Base-by-base conservation (phyloP, 2,113 vertebrate species). In the Oreotrochilus melanogaster region DNA sequence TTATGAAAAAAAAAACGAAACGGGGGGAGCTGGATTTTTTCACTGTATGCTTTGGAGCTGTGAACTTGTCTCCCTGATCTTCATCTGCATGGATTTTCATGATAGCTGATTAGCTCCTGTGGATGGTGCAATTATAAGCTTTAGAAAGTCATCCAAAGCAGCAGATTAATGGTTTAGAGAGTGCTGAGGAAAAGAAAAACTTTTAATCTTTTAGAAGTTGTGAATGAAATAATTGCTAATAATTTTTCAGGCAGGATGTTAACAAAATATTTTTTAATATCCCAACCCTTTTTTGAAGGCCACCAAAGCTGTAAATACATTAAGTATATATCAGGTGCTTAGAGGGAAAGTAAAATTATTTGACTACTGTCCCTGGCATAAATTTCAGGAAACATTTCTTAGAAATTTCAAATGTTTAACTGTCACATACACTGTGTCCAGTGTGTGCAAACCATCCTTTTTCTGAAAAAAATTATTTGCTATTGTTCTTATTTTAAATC, bases 51-150 rank as follows among this genome's bases (percentile, higher is more conserved):
- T 89, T 93, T 33, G 80, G 76, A 95, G 87, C 65, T 37, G 15
- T 11, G 85, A 91, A 53, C 57, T 86, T 64, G 64, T 81, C 89
- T 97, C 78, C 53, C 73, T 91, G 64, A 82, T 93, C 87, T 92
- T 95, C 37, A 74, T 92, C 80, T 69, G 54, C n/a, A 42, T n/a
- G 48, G 51, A 39, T 90, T 90, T 94, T 87, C 42, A 3, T 89
- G 92, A 92, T 79, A 95, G 50, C 71, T 88, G 75, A 89, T 95
- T 97, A 89, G 85, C 78, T 94, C 30, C 92, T 56, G 70, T 9
- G 70, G 80, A 84, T 86, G 51, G 43, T n/a, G 53, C 93, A 87
- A 89, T 95, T 97, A 91, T 28, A 89, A 92, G 65, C 86, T 83
- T 88, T 73, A 85, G 75, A 93, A 89, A 96, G 83, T 50, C 76